Base-by-base conservation (phyloP, 2,888 invertebrate species). In the Spilosoma lubricipeda region DNA sequence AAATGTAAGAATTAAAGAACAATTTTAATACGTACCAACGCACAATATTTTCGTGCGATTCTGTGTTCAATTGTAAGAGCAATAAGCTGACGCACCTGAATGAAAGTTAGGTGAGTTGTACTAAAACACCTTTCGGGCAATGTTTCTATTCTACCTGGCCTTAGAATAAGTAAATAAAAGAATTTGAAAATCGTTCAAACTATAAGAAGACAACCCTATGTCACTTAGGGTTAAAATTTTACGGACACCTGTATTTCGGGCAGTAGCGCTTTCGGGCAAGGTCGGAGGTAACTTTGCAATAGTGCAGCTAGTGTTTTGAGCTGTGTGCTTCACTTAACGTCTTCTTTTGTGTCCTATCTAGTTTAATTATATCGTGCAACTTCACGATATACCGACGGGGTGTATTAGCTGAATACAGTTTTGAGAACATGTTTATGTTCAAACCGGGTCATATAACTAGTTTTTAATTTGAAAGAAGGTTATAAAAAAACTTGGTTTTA, bases 181-280 rank as follows among this genome's bases (percentile, higher is more conserved):
- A 30, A 30, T 2, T 27, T 63, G 2, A 63, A 63, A 63, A 3
- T 63, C 30, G 8, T 56, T 23, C 42, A 39, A 72, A 67, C 20
- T 52, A 30, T n/a, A 11, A 23, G n/a, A 70, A 76, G 91, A 65
- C 91, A 93, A 83, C 94, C 94, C 93, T 93, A 87, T 20, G 13
- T 18, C 3, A 11, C 52, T 13, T 72, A 82, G 89, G 90, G 90
- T 91, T 87, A 84, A 87, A 85, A 89, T 92, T 92, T 92, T 90
- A 93, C 86, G 90, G 84, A 80, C 84, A 66, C 77, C 82, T 82
- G 90, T 87, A 92, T 91, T 92, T 92, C 93, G 93, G 93, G 92
- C 92, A 93, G 87, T 92, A 82, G 93, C 81, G 88, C 89, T 85
- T 78, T 87, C 89, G 93, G 90, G 89, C 93, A 93, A 94, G 93